Evolutionary conservation across 2,113 vertebrate species (phyloP).

Genomic region (Silurus glanis): DNA sequence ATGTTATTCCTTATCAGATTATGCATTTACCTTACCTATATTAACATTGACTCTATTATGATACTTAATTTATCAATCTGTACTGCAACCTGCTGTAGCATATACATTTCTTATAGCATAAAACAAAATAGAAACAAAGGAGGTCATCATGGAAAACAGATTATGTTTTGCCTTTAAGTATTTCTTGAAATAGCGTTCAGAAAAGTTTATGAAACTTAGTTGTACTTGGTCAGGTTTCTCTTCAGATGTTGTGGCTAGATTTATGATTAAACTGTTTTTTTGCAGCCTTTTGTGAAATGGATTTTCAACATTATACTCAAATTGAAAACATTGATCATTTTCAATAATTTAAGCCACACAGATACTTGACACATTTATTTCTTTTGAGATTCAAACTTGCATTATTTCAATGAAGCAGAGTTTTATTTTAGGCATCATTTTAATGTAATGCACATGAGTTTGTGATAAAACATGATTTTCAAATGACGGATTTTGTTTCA

Average conservation of each 20-base stretch:
- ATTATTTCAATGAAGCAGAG: no score
- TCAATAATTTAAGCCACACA: neutral
- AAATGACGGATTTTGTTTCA: neutral
- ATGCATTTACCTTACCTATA: neutral
- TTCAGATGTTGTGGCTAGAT: neutral
- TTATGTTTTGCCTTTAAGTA: neutral
- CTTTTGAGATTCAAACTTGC: neutral
- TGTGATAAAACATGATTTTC: neutral
- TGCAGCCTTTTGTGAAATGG: neutral
- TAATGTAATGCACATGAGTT: neutral
- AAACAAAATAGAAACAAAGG: neutral
- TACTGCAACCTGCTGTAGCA: neutral
- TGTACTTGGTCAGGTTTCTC: neutral
- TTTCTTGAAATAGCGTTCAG: neutral
- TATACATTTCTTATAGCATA: neutral
- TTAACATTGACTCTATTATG: neutral
- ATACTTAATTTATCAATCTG: neutral
- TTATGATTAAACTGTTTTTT: neutral
- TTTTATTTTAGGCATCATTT: neutral
- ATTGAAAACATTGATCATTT: neutral
- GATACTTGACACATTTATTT: neutral
- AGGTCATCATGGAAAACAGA: neutral
- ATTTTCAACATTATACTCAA: neutral
- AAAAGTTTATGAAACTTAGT: neutral
- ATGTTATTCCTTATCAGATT: neutral